A percentile compares a stretch with the other conserved stretches of the same genome.
These are phyloP conservation scores for Trachurus trachurus DNA, from an alignment of 2,797 vertebrate species.

Conservation along the genomic window DNA sequence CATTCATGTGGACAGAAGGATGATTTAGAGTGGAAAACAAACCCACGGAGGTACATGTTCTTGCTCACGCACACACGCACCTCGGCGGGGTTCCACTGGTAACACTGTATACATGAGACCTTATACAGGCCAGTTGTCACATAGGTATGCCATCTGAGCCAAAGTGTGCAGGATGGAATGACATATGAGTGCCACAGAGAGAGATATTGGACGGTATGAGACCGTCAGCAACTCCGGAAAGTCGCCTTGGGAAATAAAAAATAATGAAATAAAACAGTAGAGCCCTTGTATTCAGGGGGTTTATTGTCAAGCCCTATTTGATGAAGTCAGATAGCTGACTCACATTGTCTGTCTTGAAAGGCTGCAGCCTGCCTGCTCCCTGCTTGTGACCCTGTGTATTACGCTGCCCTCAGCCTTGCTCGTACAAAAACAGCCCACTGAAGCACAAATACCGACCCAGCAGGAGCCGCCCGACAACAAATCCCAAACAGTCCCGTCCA, in stretches of 20 bases:
- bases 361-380: constrained; percentile 51
- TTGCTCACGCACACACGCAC: constrained; percentile 14
- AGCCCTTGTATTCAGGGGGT: constrained; percentile 79
- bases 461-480: constrained; percentile 61
- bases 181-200: constrained; percentile 77
- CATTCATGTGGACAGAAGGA: constrained; percentile 38
- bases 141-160: constrained; percentile 72
- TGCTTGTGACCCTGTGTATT: constrained; percentile 59
- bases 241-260: constrained; percentile 83
- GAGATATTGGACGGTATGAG: constrained; percentile 79
- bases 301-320: constrained; percentile 84
- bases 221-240: constrained; percentile 80
- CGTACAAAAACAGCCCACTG: constrained; percentile 59
- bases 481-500: constrained; percentile 27
- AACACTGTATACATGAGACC: constrained; percentile 60
- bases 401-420: constrained; percentile 55
- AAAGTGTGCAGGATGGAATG: constrained; percentile 76
- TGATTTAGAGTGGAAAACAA: constrained; percentile 56
- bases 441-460: constrained; percentile 64
- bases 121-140: constrained; percentile 80
- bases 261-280: constrained; percentile 80
- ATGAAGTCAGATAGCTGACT: constrained; percentile 85
- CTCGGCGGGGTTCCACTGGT: constrained; percentile 35
- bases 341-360: constrained; percentile 74
- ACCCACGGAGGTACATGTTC: constrained; percentile 15